phyloP scores from a whole-genome alignment of 2,888 invertebrate genomes.

The Microctonus brassicae region DNA sequence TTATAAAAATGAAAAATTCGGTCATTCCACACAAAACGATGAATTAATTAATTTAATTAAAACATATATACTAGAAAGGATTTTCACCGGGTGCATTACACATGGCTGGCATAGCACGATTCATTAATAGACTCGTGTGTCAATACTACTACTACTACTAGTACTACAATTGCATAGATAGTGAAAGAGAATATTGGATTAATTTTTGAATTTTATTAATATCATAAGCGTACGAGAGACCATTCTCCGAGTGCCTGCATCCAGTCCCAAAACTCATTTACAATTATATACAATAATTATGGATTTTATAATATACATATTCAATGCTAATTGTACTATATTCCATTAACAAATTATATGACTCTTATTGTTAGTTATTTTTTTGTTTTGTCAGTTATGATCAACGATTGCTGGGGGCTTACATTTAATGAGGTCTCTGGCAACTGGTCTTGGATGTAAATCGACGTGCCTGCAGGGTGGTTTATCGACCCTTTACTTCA shows the following conservation, averaged over 20 bases:
- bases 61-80: conserved; percentile 5
- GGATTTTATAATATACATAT: too few species aligned
- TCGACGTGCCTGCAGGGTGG: not conserved
- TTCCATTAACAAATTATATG: conserved; percentile 6
- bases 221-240: not conserved
- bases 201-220: conserved; percentile 23
- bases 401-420: conserved; percentile 5
- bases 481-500: conserved; percentile 17
- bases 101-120: conserved; percentile 8
- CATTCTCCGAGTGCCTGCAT: too few species aligned
- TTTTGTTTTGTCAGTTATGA: conserved; percentile 23
- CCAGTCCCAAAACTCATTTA: not conserved
- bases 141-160: too few species aligned
- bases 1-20: not conserved
- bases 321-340: not conserved
- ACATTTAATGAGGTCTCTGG: conserved; percentile 25
- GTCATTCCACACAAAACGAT: conserved; percentile 6
- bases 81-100: conserved; percentile 23
- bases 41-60: conserved; percentile 37
- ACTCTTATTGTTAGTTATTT: too few species aligned
- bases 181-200: conserved; percentile 13
- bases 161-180: not conserved
- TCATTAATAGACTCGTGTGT: conserved; percentile 15
- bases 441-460: conserved; percentile 14
- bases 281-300: too few species aligned